These are phyloP conservation scores for Pterocles burchelli DNA, from an alignment of 2,113 vertebrate species.

Conservation along the genomic window DNA sequence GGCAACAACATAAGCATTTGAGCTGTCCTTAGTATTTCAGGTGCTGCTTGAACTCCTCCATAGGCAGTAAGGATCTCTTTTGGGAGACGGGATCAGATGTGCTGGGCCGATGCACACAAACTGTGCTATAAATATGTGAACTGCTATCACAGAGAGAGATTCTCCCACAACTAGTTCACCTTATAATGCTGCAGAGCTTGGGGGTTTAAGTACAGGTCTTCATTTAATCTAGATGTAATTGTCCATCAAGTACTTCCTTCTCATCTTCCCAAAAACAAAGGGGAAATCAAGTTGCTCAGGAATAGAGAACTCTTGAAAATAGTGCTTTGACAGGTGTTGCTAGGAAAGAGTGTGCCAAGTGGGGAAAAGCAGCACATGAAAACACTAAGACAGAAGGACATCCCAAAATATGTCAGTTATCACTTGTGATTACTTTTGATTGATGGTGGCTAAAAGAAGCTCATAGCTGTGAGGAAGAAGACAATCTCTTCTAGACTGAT, in stretches of 20 bases:
- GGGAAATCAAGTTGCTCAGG: background rate
- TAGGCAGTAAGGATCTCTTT: background rate
- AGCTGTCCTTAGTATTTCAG: background rate
- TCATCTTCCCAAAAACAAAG: background rate
- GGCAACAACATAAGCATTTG: fast-evolving
- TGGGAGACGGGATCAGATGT: background rate
- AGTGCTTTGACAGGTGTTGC: background rate
- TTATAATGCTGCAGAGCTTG: background rate
- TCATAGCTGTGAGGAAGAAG: background rate
- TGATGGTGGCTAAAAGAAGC: background rate
- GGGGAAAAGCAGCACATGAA: background rate
- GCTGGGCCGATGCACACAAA: background rate
- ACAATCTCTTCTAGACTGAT: background rate
- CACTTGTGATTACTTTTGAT: background rate
- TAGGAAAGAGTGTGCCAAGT: background rate
- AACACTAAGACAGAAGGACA: background rate
- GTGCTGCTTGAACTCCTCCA: background rate
- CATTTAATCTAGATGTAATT: background rate
- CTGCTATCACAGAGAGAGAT: background rate
- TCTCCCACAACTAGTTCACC: background rate
- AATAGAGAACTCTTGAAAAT: background rate
- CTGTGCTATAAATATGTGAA: background rate
- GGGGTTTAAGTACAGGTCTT: fast-evolving
- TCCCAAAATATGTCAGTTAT: background rate
- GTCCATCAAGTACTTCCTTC: background rate